A percentile compares a stretch with the other conserved stretches of the same genome.
Evolutionary conservation across 2,113 vertebrate species (phyloP).

Genomic region (Seriola aureovittata): DNA sequence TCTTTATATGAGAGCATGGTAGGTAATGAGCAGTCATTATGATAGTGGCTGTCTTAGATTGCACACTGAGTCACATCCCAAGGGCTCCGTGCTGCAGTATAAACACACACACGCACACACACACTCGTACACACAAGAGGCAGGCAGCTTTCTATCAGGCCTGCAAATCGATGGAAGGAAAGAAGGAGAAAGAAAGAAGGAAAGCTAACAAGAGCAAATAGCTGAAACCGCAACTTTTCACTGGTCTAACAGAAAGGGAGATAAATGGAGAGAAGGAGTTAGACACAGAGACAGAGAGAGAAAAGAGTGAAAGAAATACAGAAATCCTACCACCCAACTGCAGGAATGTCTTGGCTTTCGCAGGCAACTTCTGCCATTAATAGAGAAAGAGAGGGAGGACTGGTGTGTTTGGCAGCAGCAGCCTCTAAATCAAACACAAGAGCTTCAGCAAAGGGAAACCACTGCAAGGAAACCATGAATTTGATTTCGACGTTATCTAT

Average conservation of each 20-base stretch:
- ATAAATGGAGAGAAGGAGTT: slow-evolving; percentile 29
- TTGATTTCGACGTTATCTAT: slow-evolving; percentile 64
- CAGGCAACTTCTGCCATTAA: slow-evolving; percentile 35
- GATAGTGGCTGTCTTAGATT: slow-evolving; percentile 72
- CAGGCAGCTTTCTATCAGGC: slow-evolving; percentile 53
- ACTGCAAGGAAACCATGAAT: slow-evolving; percentile 69
- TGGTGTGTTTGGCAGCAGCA: slow-evolving; percentile 60
- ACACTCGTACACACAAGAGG: slow-evolving; percentile 2
- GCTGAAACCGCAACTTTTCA: slow-evolving; percentile 70
- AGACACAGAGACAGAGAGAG: slow-evolving; percentile 13
- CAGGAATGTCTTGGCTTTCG: slow-evolving; percentile 65
- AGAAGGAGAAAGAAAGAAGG: slow-evolving; percentile 16
- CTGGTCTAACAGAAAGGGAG: slow-evolving; percentile 34
- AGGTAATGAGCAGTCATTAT: slow-evolving; percentile 80
- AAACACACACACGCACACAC: slow-evolving; percentile 18
- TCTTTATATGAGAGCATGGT: slow-evolving; percentile 78
- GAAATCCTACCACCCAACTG: slow-evolving; percentile 51
- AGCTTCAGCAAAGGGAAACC: slow-evolving; percentile 59
- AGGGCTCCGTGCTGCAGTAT: slow-evolving; percentile 48
- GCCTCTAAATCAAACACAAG: slow-evolving; percentile 71
- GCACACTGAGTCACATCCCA: slow-evolving; percentile 73
- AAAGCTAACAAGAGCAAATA: slow-evolving; percentile 65
- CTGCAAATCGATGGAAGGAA: slow-evolving; percentile 33
- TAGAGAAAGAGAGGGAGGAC: slow-evolving; percentile 49
- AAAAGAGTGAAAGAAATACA: slow-evolving; percentile 49